These are phyloP conservation scores for Plestiodon gilberti DNA, from an alignment of 2,113 vertebrate species.

Conservation along the genomic window DNA sequence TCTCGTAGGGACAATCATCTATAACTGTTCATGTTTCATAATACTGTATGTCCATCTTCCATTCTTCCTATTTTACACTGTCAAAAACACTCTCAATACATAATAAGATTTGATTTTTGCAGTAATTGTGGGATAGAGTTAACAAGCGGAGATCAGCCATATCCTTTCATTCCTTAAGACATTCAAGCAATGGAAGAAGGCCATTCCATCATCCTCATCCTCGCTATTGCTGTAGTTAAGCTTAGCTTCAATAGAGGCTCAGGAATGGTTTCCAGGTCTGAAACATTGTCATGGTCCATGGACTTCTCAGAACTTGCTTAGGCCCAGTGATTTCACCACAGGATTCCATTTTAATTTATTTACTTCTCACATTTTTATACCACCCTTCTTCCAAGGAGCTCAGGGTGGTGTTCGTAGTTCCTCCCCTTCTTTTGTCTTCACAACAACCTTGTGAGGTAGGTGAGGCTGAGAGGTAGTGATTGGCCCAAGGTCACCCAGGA, in stretches of 20 bases:
- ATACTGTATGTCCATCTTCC: background rate
- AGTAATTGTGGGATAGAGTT: too few relatives aligned
- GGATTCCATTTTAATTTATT: conserved; percentile 5
- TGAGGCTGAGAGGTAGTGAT: too few relatives aligned
- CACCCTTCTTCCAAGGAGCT: too few relatives aligned
- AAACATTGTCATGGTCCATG: background rate
- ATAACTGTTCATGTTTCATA: background rate
- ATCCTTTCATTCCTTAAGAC: background rate
- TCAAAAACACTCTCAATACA: conserved; percentile 34
- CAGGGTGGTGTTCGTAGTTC: too few relatives aligned
- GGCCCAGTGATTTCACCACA: background rate
- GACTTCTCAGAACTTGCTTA: conserved; percentile 5
- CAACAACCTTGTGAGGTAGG: too few relatives aligned
- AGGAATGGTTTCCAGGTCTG: background rate
- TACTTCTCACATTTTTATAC: too few relatives aligned
- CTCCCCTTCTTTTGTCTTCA: too few relatives aligned
- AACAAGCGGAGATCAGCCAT: background rate
- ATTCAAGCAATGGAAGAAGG: background rate
- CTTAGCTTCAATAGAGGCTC: too few relatives aligned
- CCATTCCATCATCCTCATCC: background rate
- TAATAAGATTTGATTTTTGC: background rate
- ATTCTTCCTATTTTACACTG: conserved; percentile 9
- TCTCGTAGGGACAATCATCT: conserved; percentile 2
- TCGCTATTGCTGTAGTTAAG: background rate
- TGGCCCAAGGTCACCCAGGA: too few relatives aligned